Percentiles rank a stretch among this genome's conserved stretches.
These are phyloP conservation scores for Muscina levida DNA, from an alignment of 2,888 invertebrate genomes.

Conservation along the genomic window DNA sequence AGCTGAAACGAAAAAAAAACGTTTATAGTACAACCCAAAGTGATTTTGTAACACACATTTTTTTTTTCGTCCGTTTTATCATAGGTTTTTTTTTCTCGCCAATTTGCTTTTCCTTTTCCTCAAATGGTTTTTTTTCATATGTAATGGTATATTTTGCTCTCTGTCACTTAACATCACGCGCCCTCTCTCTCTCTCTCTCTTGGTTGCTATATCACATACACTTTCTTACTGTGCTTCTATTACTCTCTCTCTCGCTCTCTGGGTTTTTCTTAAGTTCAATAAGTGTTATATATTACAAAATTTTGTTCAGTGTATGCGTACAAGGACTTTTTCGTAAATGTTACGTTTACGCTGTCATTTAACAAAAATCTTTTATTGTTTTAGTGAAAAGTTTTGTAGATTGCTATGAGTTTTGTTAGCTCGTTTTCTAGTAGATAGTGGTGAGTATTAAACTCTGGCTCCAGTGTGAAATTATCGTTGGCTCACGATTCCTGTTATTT, in stretches of 20 bases:
- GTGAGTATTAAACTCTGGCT: too few relatives aligned
- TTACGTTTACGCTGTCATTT: conserved; percentile 25
- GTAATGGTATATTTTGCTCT: conserved; percentile 46
- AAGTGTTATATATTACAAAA: background rate
- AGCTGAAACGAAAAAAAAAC: conserved; percentile 1
- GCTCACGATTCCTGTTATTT: too few relatives aligned
- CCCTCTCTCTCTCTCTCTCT: conserved; percentile 22
- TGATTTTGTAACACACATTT: conserved; percentile 46
- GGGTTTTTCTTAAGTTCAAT: background rate
- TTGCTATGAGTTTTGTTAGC: too few relatives aligned
- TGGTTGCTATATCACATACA: too few relatives aligned
- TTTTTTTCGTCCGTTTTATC: conserved; percentile 23
- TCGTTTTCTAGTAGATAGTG: too few relatives aligned
- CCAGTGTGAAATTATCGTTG: too few relatives aligned
- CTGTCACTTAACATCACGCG: conserved; percentile 44
- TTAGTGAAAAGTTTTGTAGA: too few relatives aligned
- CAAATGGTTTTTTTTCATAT: conserved; percentile 43
- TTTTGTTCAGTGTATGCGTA: conserved; percentile 54
- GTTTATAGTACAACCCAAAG: conserved; percentile 8
- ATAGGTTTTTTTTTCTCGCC: conserved; percentile 13
- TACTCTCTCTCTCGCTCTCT: conserved; percentile 26
- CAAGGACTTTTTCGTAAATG: conserved; percentile 58
- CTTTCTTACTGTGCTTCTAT: too few relatives aligned
- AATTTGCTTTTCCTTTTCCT: conserved; percentile 26
- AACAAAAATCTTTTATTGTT: background rate